phyloP scores from a whole-genome alignment of 2,797 vertebrate species.

The Danio jaintianensis region DNA sequence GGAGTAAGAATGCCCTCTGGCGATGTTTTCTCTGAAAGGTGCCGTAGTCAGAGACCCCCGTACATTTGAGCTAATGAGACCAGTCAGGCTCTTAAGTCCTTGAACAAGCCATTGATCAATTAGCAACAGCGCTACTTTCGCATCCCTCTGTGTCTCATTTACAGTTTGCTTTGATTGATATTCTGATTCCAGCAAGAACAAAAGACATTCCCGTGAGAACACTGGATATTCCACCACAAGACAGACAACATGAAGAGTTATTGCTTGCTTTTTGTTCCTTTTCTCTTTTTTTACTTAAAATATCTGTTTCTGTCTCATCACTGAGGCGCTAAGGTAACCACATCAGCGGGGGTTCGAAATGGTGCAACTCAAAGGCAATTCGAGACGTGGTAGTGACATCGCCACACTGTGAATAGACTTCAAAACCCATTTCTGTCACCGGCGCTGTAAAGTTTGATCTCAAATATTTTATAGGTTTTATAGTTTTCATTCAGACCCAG shows the following conservation, averaged over 20 bases:
- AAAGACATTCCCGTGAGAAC: constrained; percentile 72
- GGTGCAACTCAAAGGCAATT: constrained; percentile 75
- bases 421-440: constrained; percentile 53
- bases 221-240: constrained; percentile 65
- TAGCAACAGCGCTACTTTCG: constrained; percentile 71
- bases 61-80: constrained; percentile 76
- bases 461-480: constrained; percentile 19
- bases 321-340: constrained; percentile 68
- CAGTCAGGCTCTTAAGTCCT: constrained; percentile 77
- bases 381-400: constrained; percentile 56
- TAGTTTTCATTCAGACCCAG: constrained; percentile 19
- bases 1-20: constrained; percentile 66
- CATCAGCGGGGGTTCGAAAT: constrained; percentile 66
- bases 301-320: constrained; percentile 60
- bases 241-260: constrained; percentile 71
- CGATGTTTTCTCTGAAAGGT: constrained; percentile 63
- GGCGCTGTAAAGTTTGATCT: constrained; percentile 43
- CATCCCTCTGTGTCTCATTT: constrained; percentile 82
- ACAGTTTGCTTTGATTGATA: constrained; percentile 79
- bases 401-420: constrained; percentile 42
- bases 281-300: constrained; percentile 28
- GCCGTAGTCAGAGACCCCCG: constrained; percentile 66
- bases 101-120: constrained; percentile 80
- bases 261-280: constrained; percentile 56
- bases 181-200: constrained; percentile 74